Base-by-base conservation (phyloP, 1,140 invertebrate genomes). In the Asobara japonica region DNA sequence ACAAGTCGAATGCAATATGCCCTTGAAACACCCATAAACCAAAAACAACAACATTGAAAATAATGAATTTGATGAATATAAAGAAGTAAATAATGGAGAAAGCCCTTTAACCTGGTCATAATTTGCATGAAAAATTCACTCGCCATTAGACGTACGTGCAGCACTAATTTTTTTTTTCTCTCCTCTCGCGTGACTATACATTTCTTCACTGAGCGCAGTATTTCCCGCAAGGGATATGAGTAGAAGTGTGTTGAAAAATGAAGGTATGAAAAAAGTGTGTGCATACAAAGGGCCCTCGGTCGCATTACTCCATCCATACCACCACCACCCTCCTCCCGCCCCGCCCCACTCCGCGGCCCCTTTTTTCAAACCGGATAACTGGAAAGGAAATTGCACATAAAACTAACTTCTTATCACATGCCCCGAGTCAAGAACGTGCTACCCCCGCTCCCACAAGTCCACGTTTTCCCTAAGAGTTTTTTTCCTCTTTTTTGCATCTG, bases 321-420 rank as follows among this genome's bases (percentile, higher is more conserved):
- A 18, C 20, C 20, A 18, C 3, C 3, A 4, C 3, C 5, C 48
- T 18, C 10, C 16, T 51, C n/a, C 30, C n/a, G 3, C 22, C n/a
- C 20, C 20, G 4, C 3, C 3, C 11, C 3, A 4, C 48, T 18
- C 10, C 16, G 16, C n/a, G 27, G 5, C 6, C 22, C 25, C 11
- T 27, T 27, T 27, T 20, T 30, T 64, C 27, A 13, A 48, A 56
- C 62, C 45, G 69, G 61, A 71, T 71, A 71, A 71, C 61, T 71
- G 38, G 69, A 69, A 69, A 71, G 69, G 69, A 71, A 71, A 71
- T 71, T 71, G 69, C 62, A 71, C 69, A 71, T 71, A 71, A 71
- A 71, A 71, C 69, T 71, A 71, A 71, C 61, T 65, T 65, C 61
- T 65, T 71, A 71, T 71, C 69, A 71, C 69, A 71, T 62, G 48